Evolutionary conservation across 2,797 vertebrate species (phyloP).

Genomic region (Cuniculus paca): DNA sequence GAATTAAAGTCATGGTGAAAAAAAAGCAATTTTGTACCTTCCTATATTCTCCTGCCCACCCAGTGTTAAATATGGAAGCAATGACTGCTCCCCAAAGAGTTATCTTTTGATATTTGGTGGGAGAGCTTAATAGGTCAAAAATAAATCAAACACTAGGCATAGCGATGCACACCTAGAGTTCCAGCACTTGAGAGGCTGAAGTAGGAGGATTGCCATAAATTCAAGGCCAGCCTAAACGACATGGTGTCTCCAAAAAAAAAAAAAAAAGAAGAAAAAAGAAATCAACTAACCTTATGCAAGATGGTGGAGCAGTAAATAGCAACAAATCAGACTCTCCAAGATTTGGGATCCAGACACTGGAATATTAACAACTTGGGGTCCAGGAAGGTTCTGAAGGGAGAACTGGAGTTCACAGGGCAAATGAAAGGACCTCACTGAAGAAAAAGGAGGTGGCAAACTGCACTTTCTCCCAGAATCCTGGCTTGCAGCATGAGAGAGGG

Average conservation of each 20-base stretch:
- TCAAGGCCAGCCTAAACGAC: neutral
- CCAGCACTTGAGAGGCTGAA: neutral
- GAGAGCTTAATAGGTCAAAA: too few relatives aligned
- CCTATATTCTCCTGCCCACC: neutral
- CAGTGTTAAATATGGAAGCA: neutral
- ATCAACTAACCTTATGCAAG: neutral
- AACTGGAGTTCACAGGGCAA: neutral
- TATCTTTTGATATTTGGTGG: too few relatives aligned
- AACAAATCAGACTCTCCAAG: too few relatives aligned
- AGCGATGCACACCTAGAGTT: neutral
- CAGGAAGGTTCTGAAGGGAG: neutral
- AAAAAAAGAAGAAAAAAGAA: too few relatives aligned
- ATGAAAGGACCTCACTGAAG: neutral
- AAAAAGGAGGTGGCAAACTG: too few relatives aligned
- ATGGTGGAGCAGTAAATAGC: neutral
- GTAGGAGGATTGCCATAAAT: neutral
- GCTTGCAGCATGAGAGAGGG: neutral
- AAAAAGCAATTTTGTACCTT: neutral
- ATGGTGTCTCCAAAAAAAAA: too few relatives aligned
- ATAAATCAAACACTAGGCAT: neutral
- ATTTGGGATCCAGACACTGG: neutral
- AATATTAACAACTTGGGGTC: neutral
- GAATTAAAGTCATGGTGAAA: neutral
- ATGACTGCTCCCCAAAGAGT: too few relatives aligned
- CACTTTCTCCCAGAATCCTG: neutral